Conservation (phyloP, 2,113 vertebrate genomes). For the Poicephalus gulielmi region DNA sequence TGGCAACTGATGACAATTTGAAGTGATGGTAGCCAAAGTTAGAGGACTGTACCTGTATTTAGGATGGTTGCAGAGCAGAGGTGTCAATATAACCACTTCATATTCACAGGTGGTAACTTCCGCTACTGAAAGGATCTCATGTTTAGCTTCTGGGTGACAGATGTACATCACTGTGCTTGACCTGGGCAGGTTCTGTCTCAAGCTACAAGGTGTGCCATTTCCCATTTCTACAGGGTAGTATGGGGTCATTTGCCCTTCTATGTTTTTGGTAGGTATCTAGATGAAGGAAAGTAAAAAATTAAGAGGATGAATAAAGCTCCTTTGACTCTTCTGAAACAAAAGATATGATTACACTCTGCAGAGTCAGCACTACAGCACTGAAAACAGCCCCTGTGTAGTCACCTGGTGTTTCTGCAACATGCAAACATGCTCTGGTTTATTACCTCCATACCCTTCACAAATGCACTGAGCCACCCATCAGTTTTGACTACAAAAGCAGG, state of each 20-base stretch:
- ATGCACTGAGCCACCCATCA: accelerated
- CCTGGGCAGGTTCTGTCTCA: slow-evolving; percentile 88
- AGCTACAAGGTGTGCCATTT: slow-evolving; percentile 91
- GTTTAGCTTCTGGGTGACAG: slow-evolving; percentile 96
- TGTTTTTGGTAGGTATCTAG: slow-evolving; percentile 88
- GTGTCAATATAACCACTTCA: slow-evolving; percentile 95
- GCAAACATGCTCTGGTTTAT: neutral
- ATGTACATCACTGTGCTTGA: slow-evolving; percentile 90
- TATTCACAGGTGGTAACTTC: slow-evolving; percentile 98
- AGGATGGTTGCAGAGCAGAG: slow-evolving; percentile 92
- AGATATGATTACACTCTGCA: neutral
- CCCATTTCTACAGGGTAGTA: slow-evolving; percentile 92
- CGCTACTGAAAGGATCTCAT: slow-evolving; percentile 95
- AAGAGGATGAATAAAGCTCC: neutral
- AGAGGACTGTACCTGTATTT: slow-evolving; percentile 86
- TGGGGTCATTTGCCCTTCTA: slow-evolving; percentile 96
- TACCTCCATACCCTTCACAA: neutral
- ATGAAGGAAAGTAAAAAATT: slow-evolving; percentile 14
- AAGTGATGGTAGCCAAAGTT: neutral
- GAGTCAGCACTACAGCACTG: neutral
- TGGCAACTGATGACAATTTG: neutral
- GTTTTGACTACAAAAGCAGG: neutral
- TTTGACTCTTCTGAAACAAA: neutral
- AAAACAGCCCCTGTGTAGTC: neutral
- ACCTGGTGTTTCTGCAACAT: neutral